Evolutionary conservation across 2,113 vertebrate genomes (phyloP).

Genomic region (Gopherus evgoodei): DNA sequence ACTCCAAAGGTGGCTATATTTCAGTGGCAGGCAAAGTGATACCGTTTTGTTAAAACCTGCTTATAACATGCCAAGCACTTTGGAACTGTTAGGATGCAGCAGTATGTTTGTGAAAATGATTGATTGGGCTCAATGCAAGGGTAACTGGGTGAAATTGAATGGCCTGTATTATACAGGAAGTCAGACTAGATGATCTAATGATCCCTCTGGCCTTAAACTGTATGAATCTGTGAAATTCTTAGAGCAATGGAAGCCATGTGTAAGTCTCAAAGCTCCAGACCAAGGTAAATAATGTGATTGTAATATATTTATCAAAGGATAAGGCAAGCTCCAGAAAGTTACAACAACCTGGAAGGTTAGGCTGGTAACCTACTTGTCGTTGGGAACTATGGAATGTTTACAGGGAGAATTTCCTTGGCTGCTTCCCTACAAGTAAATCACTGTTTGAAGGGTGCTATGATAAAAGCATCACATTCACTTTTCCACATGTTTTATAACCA

Average conservation of each 20-base stretch:
- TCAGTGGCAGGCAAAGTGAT: not conserved
- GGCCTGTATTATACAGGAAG: not conserved
- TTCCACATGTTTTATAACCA: not conserved
- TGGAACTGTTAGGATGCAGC: not conserved
- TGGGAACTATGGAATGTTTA: not conserved
- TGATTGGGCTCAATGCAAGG: not conserved
- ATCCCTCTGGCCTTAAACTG: not conserved
- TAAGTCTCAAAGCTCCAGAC: not conserved
- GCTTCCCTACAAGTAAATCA: not conserved
- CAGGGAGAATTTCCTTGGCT: not conserved
- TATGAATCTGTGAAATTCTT: not conserved
- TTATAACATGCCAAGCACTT: not conserved
- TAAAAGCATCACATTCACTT: not conserved
- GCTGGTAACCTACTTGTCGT: not conserved
- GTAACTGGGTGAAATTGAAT: not conserved
- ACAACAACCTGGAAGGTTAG: not conserved
- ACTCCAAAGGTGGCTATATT: not conserved
- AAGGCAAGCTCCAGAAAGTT: not conserved
- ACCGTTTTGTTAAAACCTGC: not conserved
- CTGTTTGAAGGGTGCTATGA: not conserved
- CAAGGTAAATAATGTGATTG: not conserved
- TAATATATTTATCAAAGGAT: not conserved
- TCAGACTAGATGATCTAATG: not conserved
- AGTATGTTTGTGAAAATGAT: not conserved
- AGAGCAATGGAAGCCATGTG: not conserved